Percentiles rank a stretch among this genome's conserved stretches.
phyloP scores from a whole-genome alignment of 2,797 vertebrate genomes.

The Acanthiza pusilla region DNA sequence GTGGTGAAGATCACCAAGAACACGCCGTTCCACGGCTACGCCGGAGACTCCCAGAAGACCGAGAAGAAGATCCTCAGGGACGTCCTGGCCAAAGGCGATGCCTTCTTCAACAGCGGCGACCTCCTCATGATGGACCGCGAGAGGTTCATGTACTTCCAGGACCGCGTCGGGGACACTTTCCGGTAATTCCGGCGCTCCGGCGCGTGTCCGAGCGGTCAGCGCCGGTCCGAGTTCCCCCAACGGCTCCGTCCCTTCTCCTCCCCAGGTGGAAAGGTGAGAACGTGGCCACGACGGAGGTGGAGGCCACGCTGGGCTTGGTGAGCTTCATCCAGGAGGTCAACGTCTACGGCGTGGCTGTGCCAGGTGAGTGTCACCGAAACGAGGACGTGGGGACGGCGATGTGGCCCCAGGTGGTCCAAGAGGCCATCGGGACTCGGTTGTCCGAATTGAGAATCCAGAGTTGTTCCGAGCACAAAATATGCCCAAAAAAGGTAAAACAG shows the following conservation, averaged over 20 bases:
- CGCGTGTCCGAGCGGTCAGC: fast-evolving
- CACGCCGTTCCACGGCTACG: constrained; percentile 81
- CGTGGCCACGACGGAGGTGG: constrained; percentile 89
- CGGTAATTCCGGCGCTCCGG: constrained; percentile 64
- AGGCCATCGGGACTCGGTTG: fast-evolving
- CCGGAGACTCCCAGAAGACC: constrained; percentile 70
- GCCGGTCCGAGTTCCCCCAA: background rate
- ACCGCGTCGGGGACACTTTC: constrained; percentile 89
- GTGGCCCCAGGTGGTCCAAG: fast-evolving
- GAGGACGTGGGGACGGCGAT: fast-evolving
- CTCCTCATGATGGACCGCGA: constrained; percentile 77
- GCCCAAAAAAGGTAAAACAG: no score
- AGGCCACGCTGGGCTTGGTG: constrained; percentile 73
- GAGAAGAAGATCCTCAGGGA: constrained; percentile 80
- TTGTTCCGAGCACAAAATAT: fast-evolving
- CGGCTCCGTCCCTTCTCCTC: background rate
- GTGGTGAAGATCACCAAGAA: constrained; percentile 74
- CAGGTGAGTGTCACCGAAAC: constrained; percentile 65
- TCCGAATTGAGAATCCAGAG: background rate
- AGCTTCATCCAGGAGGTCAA: constrained; percentile 83
- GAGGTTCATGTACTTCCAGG: constrained; percentile 86
- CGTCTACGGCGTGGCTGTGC: constrained; percentile 85
- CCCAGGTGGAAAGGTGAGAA: constrained; percentile 94
- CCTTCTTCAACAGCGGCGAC: constrained; percentile 88
- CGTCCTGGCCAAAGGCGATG: constrained; percentile 78